Evolutionary conservation across 2,113 vertebrate species (phyloP), one percentile per base, ranked within the genome.

Genomic region (Coptodon bakossiorum): DNA sequence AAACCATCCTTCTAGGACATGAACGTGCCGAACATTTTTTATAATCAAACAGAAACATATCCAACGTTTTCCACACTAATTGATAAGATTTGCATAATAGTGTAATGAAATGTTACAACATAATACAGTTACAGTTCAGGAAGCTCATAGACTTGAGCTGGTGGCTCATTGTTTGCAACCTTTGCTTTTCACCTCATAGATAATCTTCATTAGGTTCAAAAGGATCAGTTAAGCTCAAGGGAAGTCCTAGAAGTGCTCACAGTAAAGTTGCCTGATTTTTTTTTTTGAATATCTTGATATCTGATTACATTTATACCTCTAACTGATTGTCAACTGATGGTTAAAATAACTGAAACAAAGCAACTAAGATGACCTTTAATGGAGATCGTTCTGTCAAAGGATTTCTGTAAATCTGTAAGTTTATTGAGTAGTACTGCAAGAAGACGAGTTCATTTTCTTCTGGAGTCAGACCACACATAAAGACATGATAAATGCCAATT

Each of bases 1-100:
- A 83, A 13, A 1, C 36, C n/a, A 19, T 88, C 27, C 66, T 76
- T 80, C 56, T 56, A 86, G 54, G 4, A 86, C 17, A 87, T 38
- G 16, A 14, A 31, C 5, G 7, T 66, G 1, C 9, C 2, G 2
- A 63, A 48, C 2, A 10, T 29, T 80, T 53, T 40, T 61, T 27
- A 9, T 12, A 82, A 34, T 79, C 17, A n/a, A 19, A 48, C 12
- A 24, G 13, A 38, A 59, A 73, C 40, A 34, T 52, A 17, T 22
- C n/a, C 9, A 73, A 57, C 1, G 2, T 68, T 27, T 80, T 48
- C 0, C 16, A 81, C 34, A 14, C 22, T 29, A 68, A 43, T 54
- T 34, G 4, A 48, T 76, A 7, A 29, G 27, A 13, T 66, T 66
- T 29, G 5, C 16, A 50, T 59, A 27, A 6, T 50, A 10, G 6